These are phyloP conservation scores for Sarcophaga carnaria DNA, from an alignment of 2,888 invertebrate species.

Conservation along the genomic window DNA sequence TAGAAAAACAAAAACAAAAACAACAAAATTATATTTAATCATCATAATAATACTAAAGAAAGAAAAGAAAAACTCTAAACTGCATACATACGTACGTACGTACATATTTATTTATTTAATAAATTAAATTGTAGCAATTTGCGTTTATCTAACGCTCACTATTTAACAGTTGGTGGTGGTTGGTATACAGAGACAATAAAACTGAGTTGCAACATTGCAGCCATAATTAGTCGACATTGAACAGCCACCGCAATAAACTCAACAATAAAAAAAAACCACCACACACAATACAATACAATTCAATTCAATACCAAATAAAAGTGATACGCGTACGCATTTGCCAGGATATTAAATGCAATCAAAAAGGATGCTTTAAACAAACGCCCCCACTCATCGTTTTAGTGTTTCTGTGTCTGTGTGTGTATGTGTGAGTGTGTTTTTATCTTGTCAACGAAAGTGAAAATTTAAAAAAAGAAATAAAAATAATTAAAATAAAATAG, in stretches of 20 bases:
- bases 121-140: constrained; percentile 34
- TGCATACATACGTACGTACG: not conserved
- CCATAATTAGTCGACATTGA: constrained; percentile 80
- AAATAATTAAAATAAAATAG: not conserved
- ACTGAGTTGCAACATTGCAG: constrained; percentile 79
- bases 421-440: too few relatives aligned
- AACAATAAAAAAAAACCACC: constrained; percentile 28
- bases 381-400: not conserved
- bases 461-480: not conserved
- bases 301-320: constrained; percentile 32
- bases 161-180: constrained; percentile 23
- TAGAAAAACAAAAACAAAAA: not conserved
- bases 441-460: not conserved
- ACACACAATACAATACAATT: too few relatives aligned
- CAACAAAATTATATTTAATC: constrained; percentile 62
- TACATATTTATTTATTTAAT: constrained; percentile 1
- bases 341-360: constrained; percentile 59
- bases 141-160: constrained; percentile 14
- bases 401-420: not conserved
- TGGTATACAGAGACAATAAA: constrained; percentile 79
- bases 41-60: constrained; percentile 44
- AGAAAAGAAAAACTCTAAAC: too few relatives aligned
- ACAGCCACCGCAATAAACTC: constrained; percentile 73
- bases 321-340: constrained; percentile 65
- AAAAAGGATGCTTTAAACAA: constrained; percentile 32